Percentiles rank a stretch among this genome's conserved stretches.
Conservation (phyloP, 2,888 invertebrate species). For the Lasioglossum calceatum region DNA sequence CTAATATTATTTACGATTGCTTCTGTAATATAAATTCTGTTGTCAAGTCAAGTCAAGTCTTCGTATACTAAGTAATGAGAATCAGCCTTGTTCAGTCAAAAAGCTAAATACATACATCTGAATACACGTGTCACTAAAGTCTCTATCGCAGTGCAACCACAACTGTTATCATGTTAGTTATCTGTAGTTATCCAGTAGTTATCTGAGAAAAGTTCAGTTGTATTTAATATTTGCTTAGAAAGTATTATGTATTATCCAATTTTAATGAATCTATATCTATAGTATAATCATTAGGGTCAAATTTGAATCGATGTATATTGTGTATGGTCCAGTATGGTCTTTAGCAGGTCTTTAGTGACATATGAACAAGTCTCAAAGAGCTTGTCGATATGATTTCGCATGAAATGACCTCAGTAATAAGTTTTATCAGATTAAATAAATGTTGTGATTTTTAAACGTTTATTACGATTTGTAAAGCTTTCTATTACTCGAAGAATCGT, state of each 20-base stretch:
- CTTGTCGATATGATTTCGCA: too few species aligned
- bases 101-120: not conserved
- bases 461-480: not conserved
- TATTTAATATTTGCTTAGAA: not conserved
- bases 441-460: too few species aligned
- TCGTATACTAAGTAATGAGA: not conserved
- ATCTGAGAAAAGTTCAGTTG: not conserved
- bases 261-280: slow-evolving; percentile 11
- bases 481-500: not conserved
- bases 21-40: slow-evolving; percentile 11
- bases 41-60: not conserved
- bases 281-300: not conserved
- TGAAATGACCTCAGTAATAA: not conserved
- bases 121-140: not conserved
- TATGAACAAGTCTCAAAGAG: too few species aligned
- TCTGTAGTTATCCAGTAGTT: too few species aligned
- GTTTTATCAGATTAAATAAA: not conserved
- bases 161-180: too few species aligned
- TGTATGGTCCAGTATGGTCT: too few species aligned
- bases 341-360: too few species aligned
- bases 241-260: not conserved
- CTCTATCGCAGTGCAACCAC: not conserved
- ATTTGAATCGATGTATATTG: too few species aligned
- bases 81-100: not conserved
- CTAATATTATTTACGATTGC: not conserved